phyloP scores from a whole-genome alignment of 1,140 invertebrate species.

The Polypedilum vanderplanki region DNA sequence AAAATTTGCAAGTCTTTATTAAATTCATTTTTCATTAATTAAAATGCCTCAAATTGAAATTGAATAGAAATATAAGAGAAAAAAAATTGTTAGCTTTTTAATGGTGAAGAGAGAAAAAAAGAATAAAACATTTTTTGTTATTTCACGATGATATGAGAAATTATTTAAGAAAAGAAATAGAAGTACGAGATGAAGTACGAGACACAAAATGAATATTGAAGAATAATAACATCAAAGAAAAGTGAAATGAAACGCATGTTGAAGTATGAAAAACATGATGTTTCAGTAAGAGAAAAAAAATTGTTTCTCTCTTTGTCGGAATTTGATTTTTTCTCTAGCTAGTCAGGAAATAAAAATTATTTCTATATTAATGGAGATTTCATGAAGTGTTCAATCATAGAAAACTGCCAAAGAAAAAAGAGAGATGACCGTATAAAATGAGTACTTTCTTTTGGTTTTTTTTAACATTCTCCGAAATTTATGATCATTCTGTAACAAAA shows the following conservation, averaged over 20 bases:
- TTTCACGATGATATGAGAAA: too few species aligned
- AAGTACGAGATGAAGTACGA: background rate
- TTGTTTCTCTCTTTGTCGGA: background rate
- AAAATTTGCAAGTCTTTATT: too few species aligned
- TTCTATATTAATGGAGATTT: constrained; percentile 5
- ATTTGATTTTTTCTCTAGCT: background rate
- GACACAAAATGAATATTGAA: background rate
- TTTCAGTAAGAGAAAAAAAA: background rate
- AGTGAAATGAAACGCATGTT: constrained; percentile 9
- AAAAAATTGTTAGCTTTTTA: too few species aligned
- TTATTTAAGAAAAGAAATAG: too few species aligned
- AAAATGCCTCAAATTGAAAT: too few species aligned
- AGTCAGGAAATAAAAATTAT: constrained; percentile 19
- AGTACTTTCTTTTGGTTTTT: background rate
- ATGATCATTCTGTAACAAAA: background rate
- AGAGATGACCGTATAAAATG: constrained; percentile 4
- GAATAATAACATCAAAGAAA: constrained; percentile 19
- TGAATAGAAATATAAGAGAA: too few species aligned
- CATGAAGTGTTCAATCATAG: background rate
- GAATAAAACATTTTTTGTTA: too few species aligned
- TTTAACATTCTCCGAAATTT: background rate
- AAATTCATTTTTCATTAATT: too few species aligned
- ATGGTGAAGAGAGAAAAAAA: too few species aligned
- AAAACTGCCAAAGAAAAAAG: background rate
- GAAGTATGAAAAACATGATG: background rate